Evolutionary conservation across 2,888 invertebrate genomes (phyloP).

Genomic region (Nyleta sp.): DNA sequence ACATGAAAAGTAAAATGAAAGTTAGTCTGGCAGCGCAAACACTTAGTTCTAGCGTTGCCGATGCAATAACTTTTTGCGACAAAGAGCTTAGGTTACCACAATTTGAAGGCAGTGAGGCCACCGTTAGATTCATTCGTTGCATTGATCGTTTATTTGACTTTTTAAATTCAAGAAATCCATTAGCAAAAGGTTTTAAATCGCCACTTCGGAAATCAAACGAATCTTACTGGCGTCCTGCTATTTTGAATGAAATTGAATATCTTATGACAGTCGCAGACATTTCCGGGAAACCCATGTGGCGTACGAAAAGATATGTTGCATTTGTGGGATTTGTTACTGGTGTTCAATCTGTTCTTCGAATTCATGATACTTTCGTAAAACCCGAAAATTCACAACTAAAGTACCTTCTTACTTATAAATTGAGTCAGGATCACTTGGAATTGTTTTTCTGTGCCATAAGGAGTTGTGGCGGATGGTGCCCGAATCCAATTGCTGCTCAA

Average conservation of each 20-base stretch:
- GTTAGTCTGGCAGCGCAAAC: conserved; percentile 23
- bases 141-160: conserved; percentile 51
- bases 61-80: conserved; percentile 8
- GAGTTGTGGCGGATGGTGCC: conserved; percentile 41
- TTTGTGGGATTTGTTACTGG: conserved; percentile 29
- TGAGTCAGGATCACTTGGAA: conserved; percentile 59
- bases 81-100: conserved; percentile 1
- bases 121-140: conserved; percentile 28
- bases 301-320: conserved; percentile 11
- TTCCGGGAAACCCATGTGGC: neutral
- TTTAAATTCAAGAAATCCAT: conserved; percentile 34
- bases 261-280: neutral
- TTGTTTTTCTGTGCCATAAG: conserved; percentile 34
- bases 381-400: conserved; percentile 21
- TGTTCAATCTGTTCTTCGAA: conserved; percentile 18
- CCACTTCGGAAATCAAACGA: conserved; percentile 22
- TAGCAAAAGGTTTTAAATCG: conserved; percentile 8
- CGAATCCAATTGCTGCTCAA: conserved; percentile 28
- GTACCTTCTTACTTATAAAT: conserved; percentile 51
- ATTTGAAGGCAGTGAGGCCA: conserved; percentile 34
- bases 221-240: conserved; percentile 14
- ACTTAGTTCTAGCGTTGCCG: conserved; percentile 19
- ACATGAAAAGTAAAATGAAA: neutral
- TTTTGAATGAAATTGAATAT: conserved; percentile 23
- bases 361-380: conserved; percentile 34